Evolutionary conservation across 2,888 invertebrate genomes (phyloP).

Genomic region (Agapostemon virescens): DNA sequence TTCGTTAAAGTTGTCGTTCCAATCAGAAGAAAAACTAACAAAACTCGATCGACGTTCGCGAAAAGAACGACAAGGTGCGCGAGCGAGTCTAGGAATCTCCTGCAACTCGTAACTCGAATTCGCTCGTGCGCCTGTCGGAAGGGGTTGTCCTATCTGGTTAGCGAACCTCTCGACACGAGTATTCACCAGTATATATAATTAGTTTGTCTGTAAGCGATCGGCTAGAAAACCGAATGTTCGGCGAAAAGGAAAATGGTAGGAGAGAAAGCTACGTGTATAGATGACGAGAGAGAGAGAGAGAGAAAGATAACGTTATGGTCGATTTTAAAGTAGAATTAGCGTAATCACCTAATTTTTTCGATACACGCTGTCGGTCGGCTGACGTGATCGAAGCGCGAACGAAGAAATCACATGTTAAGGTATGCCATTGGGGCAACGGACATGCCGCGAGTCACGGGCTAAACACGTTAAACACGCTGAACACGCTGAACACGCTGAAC

Average conservation of each 20-base stretch:
- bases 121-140: conserved; percentile 39
- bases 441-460: conserved; percentile 23
- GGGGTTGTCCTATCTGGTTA: conserved; percentile 60
- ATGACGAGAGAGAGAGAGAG: not conserved
- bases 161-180: conserved; percentile 63
- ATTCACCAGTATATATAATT: conserved; percentile 61
- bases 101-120: conserved; percentile 5
- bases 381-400: conserved; percentile 41
- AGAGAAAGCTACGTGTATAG: not conserved
- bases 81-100: conserved; percentile 23
- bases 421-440: conserved; percentile 47
- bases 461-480: too few relatives aligned
- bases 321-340: conserved; percentile 49
- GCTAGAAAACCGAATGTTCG: conserved; percentile 34
- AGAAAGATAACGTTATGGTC: not conserved
- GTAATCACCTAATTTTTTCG: conserved; percentile 62
- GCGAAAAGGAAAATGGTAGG: conserved; percentile 5
- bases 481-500: conserved; percentile 23
- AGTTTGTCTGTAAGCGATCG: conserved; percentile 45
- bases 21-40: not conserved
- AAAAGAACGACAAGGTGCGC: not conserved
- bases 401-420: conserved; percentile 58
- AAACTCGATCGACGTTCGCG: not conserved
- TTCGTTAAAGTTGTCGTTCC: not conserved
- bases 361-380: conserved; percentile 55